Evolutionary conservation across 2,888 invertebrate species (phyloP), one percentile per base, ranked within the genome.

Genomic region (Hyppa rectilinea): DNA sequence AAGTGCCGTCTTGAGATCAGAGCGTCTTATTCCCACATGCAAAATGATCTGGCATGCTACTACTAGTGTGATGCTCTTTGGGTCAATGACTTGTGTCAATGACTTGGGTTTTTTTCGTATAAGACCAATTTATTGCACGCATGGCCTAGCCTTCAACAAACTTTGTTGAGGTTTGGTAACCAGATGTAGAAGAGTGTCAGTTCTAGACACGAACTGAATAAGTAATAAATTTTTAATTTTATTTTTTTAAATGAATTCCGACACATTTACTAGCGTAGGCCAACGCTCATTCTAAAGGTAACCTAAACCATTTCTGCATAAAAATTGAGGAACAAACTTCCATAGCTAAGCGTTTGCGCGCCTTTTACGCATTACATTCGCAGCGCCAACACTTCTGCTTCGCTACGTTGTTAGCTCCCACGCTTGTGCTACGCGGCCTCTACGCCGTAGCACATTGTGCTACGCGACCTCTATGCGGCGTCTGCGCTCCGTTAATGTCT

Each of bases 1-100:
- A 88, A 91, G 88, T 88, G 87, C 83, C 81, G 82, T 72, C 86
- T 85, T 85, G 85, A 85, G 85, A 84, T 80, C 78, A 76, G 52
- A 71, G 83, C 78, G 64, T 84, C 80, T 85, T 84, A 84, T 89
- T 88, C 89, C 88, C 90, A 90, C 90, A 88, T 88, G 89, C 89
- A 87, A 89, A 87, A 84, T 83, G 87, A 89, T 89, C 88, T 85
- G 84, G 49, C 29, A 17, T 47, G n/a, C 17, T 59, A 52, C 59
- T 63, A 67, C 70, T 75, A 63, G 71, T 82, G 64, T 78, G 69
- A 71, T 80, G 82, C 76, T 79, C 38, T 52, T n/a, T 12, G 4
- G 71, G 81, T 78, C 78, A 82, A 75, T 71, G 76, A 77, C 81
- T 70, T 78, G 58, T 67, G 65, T n/a, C n/a, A n/a, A n/a, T n/a